Base-by-base conservation (phyloP, 2,113 vertebrate genomes). In the Empidonax traillii region DNA sequence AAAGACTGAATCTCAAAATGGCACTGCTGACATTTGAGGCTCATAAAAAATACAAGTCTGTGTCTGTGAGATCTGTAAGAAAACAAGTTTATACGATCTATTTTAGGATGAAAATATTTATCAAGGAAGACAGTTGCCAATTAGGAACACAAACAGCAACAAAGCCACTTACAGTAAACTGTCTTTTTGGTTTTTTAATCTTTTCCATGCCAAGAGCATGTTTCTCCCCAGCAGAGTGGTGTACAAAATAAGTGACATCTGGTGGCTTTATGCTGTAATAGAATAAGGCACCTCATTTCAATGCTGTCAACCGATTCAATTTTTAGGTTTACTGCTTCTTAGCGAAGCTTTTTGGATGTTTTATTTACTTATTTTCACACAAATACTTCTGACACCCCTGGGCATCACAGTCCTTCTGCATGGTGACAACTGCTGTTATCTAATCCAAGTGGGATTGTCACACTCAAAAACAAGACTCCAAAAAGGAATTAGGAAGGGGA, bases 11-110 rank as follows among this genome's bases (percentile, higher is more conserved):
- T 79, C 66, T 67, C 78, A 49, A 41, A 88, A 86, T 78, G 87
- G 67, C 68, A 86, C 72, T 33, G 68, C 76, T 93, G 90, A 89
- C 93, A 95, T 93, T 95, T 92, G 63, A 90, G 75, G 73, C 68
- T 94, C 85, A 61, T 93, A 56, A 85, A 86, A 91, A 67, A 65
- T 44, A 18, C 37, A 67, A 71, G 17, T 17, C 87, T 85, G 23
- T 37, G 23, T 37, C 67, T 63, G 43, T 44, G 43, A 44, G 43
- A 68, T 59, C 72, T 33, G 47, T 37, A 72, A 90, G 68, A 90
- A 90, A 92, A 74, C 6, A 2, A 87, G 9, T 30, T 58, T 37
- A 39, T 39, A 61, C 30, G 8, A 52, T 56, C 81, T 75, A 46
- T 72, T 85, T 87, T 73, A 68, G 66, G 87, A 68, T 10, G 24